These are phyloP conservation scores for Papilio glaucus DNA, from an alignment of 1,140 invertebrate species.

Conservation along the genomic window DNA sequence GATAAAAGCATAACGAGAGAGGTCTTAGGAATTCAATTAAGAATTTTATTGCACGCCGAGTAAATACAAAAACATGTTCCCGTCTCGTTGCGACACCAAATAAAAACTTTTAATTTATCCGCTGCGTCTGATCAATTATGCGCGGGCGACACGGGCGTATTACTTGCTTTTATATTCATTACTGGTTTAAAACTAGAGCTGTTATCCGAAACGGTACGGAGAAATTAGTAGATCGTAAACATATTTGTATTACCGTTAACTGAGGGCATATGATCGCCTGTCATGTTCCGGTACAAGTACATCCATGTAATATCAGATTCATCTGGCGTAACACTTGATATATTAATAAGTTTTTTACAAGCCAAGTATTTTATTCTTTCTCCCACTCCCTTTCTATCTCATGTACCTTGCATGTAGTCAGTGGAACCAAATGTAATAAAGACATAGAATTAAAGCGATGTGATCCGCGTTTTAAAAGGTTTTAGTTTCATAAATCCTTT, in stretches of 20 bases:
- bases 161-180: constrained; percentile 59
- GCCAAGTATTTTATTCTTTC: background rate
- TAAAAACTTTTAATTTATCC: constrained; percentile 67
- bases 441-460: no score
- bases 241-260: constrained; percentile 58
- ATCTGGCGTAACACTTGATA: constrained; percentile 6
- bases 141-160: constrained; percentile 55
- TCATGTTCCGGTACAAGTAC: constrained; percentile 26
- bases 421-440: no score
- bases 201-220: constrained; percentile 51
- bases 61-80: constrained; percentile 63
- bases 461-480: no score
- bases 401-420: no score
- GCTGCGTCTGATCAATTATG: constrained; percentile 67
- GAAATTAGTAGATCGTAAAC: constrained; percentile 59
- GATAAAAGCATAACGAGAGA: constrained; percentile 39
- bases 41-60: constrained; percentile 57
- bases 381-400: background rate
- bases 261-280: constrained; percentile 27
- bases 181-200: constrained; percentile 54
- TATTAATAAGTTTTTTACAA: background rate
- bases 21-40: constrained; percentile 59
- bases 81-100: constrained; percentile 54
- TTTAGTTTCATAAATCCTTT: no score
- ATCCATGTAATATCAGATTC: constrained; percentile 25